Evolutionary conservation across 2,797 vertebrate species (phyloP), one percentile per base, ranked within the genome.

Genomic region (Malurus splendens): DNA sequence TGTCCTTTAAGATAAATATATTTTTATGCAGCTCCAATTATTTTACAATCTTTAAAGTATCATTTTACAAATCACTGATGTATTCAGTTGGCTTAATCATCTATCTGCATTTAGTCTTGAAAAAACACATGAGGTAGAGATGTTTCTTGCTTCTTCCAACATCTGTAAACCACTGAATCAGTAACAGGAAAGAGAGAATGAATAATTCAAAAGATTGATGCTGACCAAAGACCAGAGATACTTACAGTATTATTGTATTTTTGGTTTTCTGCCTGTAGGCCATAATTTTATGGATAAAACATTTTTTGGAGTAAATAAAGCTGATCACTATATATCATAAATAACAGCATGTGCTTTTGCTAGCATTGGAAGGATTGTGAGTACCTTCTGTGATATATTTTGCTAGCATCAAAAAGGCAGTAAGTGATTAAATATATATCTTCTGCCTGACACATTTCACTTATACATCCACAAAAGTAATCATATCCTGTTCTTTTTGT

Each of bases 11-110:
- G 67, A 87, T 64, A 67, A 79, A 93, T 79, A 36, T 66, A 48
- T 70, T 82, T 41, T 65, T 84, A 30, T 11, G 30, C 36, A 41
- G 36, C 71, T 88, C 33, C 67, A 76, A 86, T 88, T 81, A 82
- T 82, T 89, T 84, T 66, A 25, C 30, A 36, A 23, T 56, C 39
- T 92, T 89, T 76, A 64, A 86, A 70, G 22, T 64, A 76, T 81
- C 54, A 48, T 89, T 92, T 91, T 88, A 51, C 60, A 82, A 79
- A 86, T 82, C 48, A 76, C 10, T 57, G 50, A 30, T 84, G 17
- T 92, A 90, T 91, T 93, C 78, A 66, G 18, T 79, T 93, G 45
- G 36, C 42, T 67, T 50, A 88, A 79, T 87, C 79, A 88, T 91
- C 59, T 87, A 2, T 86, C 33, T 82, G 50, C 71, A 47, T 87